Evolutionary conservation across 2,888 invertebrate species (phyloP), one percentile per base, ranked within the genome.

Genomic region (Melinopterus prodromus): DNA sequence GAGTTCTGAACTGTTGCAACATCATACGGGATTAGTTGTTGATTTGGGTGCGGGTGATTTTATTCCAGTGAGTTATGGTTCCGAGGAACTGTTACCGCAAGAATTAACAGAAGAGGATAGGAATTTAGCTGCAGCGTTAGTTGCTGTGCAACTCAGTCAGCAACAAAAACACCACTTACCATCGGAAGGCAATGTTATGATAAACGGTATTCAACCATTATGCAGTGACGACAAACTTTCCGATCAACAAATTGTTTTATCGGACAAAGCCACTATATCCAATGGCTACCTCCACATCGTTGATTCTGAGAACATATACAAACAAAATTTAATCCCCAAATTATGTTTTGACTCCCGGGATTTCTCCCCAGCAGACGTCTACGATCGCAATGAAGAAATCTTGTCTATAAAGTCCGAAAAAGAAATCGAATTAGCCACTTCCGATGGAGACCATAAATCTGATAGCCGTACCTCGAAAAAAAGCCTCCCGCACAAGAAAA

Each of bases 401-500:
- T 69, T 79, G 16, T 77, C 78, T 6, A 82, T 85, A 76, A 86
- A 85, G 77, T 78, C 83, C 14, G 84, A 88, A 83, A 84, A 85
- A 12, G 88, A 89, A 38, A 85, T 86, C 70, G 87, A 87, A 38
- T 81, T 83, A 7, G 79, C 79, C 0, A 76, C 79, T 38, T 89
- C 89, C 3, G 89, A 89, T 81, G 86, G 87, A 70, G 88, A 89
- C 81, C 84, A 82, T 76, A 83, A 88, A 82, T 86, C 85, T 75
- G 89, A 88, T 79, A 86, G 84, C 70, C 86, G 87, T 15, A 84
- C 87, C 12, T 88, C 88, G 4, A 93, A 93, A 83, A 94, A 95
- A 88, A 94, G 94, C 82, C 89, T 97, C 80, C 97, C 97, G 0
- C 97, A 97, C 87, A 97, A 97, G 88, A 97, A 97, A 87, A 91